Evolutionary conservation across 2,113 vertebrate species (phyloP), one percentile per base, ranked within the genome.

Genomic region (Sylvia atricapilla): DNA sequence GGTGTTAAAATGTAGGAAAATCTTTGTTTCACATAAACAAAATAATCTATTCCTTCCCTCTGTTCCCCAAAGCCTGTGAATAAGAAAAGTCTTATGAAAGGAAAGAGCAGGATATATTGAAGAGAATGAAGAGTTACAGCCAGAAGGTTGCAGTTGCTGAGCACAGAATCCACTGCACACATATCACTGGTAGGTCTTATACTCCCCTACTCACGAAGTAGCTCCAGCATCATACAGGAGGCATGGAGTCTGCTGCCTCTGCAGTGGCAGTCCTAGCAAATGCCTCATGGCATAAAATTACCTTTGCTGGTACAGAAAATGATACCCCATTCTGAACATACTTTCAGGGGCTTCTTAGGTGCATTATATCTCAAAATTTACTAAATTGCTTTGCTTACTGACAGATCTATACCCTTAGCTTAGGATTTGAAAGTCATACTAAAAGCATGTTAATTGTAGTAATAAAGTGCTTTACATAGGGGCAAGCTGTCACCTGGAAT

Each of bases 171-270:
- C 47, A 12, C 14, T n/a, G 35, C 33, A 53, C 20, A 11, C 12
- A 0, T 21, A 19, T 10, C 0, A 2, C 69, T 30, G 7, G 16
- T 7, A 67, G 17, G 5, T 55, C 66, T 89, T 53, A 10, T 0
- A 63, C 14, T 24, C 49, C 37, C n/a, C n/a, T 31, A 8, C 27
- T 62, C 41, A 7, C 1, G 2, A 72, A 87, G 35, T 15, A 50
- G 13, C 24, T 50, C 44, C 50, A 55, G 41, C 7, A 19, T 20
- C 52, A 11, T 0, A 22, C 62, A 44, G 1, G 1, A 67, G 27
- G 52, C 7, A 31, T 1, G 13, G 28, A 49, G 33, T 31, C 58
- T 43, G 43, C 47, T 59, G 44, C 44, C 56, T 75, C 47, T 39
- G n/a, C 70, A 44, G 31, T 6, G 18, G 11, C 78, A 77, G 23